Evolutionary conservation across 2,888 invertebrate species (phyloP).

Genomic region (Cremastinae sp.): DNA sequence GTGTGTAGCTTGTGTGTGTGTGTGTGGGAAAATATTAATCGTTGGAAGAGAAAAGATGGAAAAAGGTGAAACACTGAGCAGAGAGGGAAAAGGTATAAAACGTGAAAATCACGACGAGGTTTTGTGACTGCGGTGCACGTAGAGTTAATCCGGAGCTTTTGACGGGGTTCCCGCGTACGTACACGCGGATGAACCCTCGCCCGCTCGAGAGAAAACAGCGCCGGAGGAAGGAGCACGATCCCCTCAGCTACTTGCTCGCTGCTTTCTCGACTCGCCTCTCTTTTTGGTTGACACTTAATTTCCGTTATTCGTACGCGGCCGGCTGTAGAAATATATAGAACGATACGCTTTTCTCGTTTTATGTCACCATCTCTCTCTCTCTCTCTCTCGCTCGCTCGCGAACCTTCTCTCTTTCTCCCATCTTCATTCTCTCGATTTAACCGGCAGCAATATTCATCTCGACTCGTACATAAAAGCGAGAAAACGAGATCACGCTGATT

Average conservation of each 20-base stretch:
- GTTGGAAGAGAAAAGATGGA: not conserved
- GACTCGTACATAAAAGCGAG: constrained; percentile 52
- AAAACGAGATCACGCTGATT: constrained; percentile 52
- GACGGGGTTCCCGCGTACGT: constrained; percentile 60
- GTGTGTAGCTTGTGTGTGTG: too few species aligned
- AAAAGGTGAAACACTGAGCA: constrained; percentile 50
- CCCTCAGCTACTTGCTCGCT: constrained; percentile 33
- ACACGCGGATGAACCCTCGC: constrained; percentile 45
- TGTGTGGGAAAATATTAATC: too few species aligned
- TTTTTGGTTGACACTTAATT: constrained; percentile 80
- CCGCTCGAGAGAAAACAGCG: constrained; percentile 48
- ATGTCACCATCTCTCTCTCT: constrained; percentile 70
- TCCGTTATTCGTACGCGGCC: constrained; percentile 80
- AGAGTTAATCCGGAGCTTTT: constrained; percentile 74
- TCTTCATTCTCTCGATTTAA: constrained; percentile 73
- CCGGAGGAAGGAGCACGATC: constrained; percentile 43
- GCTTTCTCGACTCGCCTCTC: constrained; percentile 66
- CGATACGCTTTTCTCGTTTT: constrained; percentile 71
- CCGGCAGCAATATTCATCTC: constrained; percentile 63
- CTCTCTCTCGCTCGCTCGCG: constrained; percentile 53
- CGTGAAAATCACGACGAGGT: constrained; percentile 29
- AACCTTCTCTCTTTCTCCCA: constrained; percentile 58
- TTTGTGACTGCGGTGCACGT: constrained; percentile 77
- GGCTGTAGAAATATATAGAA: constrained; percentile 34
- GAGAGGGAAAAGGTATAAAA: constrained; percentile 26